phyloP scores from a whole-genome alignment of 2,113 vertebrate genomes.

The Platichthys stellatus region DNA sequence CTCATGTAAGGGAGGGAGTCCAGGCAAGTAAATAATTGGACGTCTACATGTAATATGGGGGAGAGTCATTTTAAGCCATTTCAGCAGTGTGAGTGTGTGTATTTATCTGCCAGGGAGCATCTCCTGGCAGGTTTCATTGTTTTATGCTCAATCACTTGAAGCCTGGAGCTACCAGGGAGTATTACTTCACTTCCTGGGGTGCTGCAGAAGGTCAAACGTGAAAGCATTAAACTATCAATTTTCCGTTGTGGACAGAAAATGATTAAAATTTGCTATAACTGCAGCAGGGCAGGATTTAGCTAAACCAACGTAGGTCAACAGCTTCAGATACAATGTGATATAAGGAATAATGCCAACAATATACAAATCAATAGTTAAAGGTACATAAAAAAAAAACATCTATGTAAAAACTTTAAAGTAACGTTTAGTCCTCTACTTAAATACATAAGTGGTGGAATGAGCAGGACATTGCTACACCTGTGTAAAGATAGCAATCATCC shows the following conservation, averaged over 20 bases:
- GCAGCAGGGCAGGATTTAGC: constrained; percentile 9
- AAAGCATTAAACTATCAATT: constrained; percentile 56
- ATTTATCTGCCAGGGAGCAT: constrained; percentile 59
- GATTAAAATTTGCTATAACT: not conserved
- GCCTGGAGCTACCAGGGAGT: constrained; percentile 58
- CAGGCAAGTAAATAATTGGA: constrained; percentile 53
- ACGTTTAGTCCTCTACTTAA: not conserved
- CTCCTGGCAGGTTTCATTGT: constrained; percentile 55
- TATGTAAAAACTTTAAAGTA: not conserved
- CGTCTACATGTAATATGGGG: constrained; percentile 43
- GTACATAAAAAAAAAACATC: not conserved
- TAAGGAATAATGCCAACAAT: not conserved
- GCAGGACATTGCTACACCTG: not conserved
- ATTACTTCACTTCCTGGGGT: constrained; percentile 63
- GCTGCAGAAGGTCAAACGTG: constrained; percentile 56
- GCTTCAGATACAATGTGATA: not conserved
- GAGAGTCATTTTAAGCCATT: constrained; percentile 53
- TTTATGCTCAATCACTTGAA: constrained; percentile 55
- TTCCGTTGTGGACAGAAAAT: constrained; percentile 21
- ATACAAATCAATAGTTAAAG: not conserved
- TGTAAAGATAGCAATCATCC: constrained; percentile 54
- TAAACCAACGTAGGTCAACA: not conserved
- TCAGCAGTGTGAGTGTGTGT: constrained; percentile 38
- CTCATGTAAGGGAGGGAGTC: constrained; percentile 46
- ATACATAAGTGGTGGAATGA: not conserved